A percentile compares a stretch with the other conserved stretches of the same genome.
Evolutionary conservation across 2,888 invertebrate species (phyloP).

Genomic region (Idaea straminata): DNA sequence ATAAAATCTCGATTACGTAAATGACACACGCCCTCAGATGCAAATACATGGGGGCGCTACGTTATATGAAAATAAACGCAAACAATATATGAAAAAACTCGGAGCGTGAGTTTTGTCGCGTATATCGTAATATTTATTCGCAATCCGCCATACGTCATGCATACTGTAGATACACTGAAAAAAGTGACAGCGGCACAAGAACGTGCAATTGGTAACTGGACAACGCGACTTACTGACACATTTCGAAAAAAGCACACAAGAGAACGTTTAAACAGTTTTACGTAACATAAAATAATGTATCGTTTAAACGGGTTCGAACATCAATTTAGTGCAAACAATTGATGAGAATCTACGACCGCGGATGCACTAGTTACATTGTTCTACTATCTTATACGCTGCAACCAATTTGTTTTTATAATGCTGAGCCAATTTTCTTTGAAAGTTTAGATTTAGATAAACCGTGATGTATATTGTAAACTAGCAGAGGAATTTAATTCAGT

Average conservation of each 20-base stretch:
- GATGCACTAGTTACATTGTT: conserved; percentile 5
- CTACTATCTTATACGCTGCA: background rate
- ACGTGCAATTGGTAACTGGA: conserved; percentile 37
- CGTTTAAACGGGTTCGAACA: conserved; percentile 33
- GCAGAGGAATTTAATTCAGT: background rate
- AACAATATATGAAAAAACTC: conserved; percentile 44
- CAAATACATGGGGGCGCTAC: conserved; percentile 36
- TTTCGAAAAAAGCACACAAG: conserved; percentile 37
- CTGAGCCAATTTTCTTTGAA: background rate
- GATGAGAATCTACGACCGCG: conserved; percentile 23
- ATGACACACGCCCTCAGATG: conserved; percentile 37
- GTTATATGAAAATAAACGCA: conserved; percentile 45
- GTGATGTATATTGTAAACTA: background rate
- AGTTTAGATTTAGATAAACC: background rate
- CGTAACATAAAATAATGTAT: conserved; percentile 40
- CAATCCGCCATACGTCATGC: conserved; percentile 52
- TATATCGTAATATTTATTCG: conserved; percentile 55
- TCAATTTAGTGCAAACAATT: conserved; percentile 21
- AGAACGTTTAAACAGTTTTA: conserved; percentile 22
- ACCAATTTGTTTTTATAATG: background rate
- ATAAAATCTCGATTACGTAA: conserved; percentile 50
- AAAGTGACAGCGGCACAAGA: conserved; percentile 41
- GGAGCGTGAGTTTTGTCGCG: conserved; percentile 34
- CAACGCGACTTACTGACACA: conserved; percentile 35
- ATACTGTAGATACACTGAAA: conserved; percentile 36